Evolutionary conservation across 2,797 vertebrate genomes (phyloP), one percentile per base, ranked within the genome.

Genomic region (Typhlichthys eigenmanni): DNA sequence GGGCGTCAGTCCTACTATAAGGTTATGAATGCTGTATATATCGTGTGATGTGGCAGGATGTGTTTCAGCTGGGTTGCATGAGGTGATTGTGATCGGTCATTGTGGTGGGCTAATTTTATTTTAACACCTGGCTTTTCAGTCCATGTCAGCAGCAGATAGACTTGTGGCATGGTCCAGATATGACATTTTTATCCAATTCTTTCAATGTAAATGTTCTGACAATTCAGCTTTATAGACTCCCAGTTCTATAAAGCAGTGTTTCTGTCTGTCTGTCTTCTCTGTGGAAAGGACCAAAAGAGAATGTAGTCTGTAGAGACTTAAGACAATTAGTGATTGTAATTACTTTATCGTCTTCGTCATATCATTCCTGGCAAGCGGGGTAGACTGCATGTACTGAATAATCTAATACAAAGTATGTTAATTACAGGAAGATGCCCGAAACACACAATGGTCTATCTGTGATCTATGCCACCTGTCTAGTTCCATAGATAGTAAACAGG

Each of bases 1-100:
- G 55, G 83, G 76, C 63, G 47, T 85, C 71, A 76, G 65, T 70
- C 78, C 82, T 3, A 61, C 54, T 13, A 79, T 81, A 78, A 88
- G 84, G 84, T 85, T 81, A 78, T 43, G 3, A 13, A 59, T 2
- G 58, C 19, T 80, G 74, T 77, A 6, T 71, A 58, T 72, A 24
- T 12, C 51, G 55, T 62, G 70, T 56, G 38, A 45, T 10, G 13
- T 24, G 1, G 4, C 46, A 50, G 24, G 24, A 24, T 24, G 32
- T 29, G 47, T 19, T 9, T 45, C 10, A 16, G 13, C 17, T 1
- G 13, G 17, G 17, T 50, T 47, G 47, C 16, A 13, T n/a, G 6
- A 47, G 56, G 61, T 74, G 38, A 60, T 32, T 13, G 5, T 64
- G 9, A 67, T 17, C 45, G 32, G 58, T 45, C n/a, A 24, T 60